Evolutionary conservation across 2,113 vertebrate species (phyloP), one percentile per base, ranked within the genome.

Genomic region (Excalfactoria chinensis): DNA sequence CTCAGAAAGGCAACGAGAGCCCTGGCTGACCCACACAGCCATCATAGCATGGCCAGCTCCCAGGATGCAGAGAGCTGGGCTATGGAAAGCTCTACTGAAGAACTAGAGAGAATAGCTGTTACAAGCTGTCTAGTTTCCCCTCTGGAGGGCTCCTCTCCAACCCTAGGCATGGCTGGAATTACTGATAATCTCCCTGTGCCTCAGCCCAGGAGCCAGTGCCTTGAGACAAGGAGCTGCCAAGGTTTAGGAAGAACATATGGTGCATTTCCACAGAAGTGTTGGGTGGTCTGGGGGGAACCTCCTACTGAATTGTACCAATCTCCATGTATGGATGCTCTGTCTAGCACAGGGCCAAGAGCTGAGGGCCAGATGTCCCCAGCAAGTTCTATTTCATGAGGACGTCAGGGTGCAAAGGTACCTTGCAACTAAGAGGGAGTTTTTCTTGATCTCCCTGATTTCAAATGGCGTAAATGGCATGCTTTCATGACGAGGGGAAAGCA

Each of bases 91-190:
- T 13, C 7, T 72, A 80, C 46, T 48, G 62, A 48, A 19, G n/a
- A 86, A 44, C 35, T 18, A 32, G 13, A 67, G 58, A 12, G 79
- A 75, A 46, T 4, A 56, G 21, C 9, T 79, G 44, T 60, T 70
- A 18, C 44, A 40, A 62, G 15, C 26, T 67, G 46, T 49, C 32
- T 46, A 60, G n/a, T 41, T 80, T 55, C 46, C 41, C 51, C 9
- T 9, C 28, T 1, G 1, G 10, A 6, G 2, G 2, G 48, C 17
- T 11, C 32, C 7, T 67, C n/a, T 62, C 12, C 44, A 56, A 25
- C 6, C 4, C 11, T 46, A 49, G n/a, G n/a, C 12, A 23, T 63
- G 23, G 12, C 41, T 35, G 49, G 69, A 81, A 14, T 12, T 77
- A 59, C 32, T 49, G 62, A 16, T 59, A 34, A n/a, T 16, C 62